These are phyloP conservation scores for Molorchus minor DNA, from an alignment of 2,888 invertebrate species.

Conservation along the genomic window DNA sequence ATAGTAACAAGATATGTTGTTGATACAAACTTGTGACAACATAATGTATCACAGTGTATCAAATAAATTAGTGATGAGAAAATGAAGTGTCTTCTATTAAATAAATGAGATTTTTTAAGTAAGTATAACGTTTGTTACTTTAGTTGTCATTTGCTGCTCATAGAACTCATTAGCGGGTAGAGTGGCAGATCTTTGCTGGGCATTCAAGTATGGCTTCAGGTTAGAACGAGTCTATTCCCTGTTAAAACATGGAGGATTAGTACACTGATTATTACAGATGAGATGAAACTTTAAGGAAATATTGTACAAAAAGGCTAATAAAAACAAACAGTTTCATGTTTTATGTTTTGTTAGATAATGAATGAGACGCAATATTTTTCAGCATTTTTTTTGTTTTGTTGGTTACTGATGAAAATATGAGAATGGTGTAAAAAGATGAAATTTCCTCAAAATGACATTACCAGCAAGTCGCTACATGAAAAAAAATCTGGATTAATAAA, in stretches of 20 bases:
- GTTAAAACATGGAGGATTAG: constrained; percentile 38
- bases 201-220: constrained; percentile 77
- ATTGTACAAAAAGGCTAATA: no score
- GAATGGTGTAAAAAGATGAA: no score
- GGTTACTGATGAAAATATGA: no score
- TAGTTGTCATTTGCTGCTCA: constrained; percentile 67
- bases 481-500: no score
- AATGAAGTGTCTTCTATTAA: constrained; percentile 29
- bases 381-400: no score
- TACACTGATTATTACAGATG: constrained; percentile 1
- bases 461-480: no score
- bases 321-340: no score
- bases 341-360: no score
- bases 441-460: no score
- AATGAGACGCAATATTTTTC: no score
- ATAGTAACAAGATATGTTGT: constrained; percentile 35
- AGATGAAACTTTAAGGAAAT: no score
- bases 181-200: constrained; percentile 85
- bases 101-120: constrained; percentile 14
- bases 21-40: constrained; percentile 35
- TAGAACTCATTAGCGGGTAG: constrained; percentile 85
- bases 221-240: constrained; percentile 84
- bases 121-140: constrained; percentile 22
- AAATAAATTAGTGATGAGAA: constrained; percentile 42
- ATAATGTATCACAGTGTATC: constrained; percentile 38